Percentiles rank a stretch among this genome's conserved stretches.
Evolutionary conservation across 2,797 vertebrate species (phyloP).

Genomic region (Oreochromis grahami): DNA sequence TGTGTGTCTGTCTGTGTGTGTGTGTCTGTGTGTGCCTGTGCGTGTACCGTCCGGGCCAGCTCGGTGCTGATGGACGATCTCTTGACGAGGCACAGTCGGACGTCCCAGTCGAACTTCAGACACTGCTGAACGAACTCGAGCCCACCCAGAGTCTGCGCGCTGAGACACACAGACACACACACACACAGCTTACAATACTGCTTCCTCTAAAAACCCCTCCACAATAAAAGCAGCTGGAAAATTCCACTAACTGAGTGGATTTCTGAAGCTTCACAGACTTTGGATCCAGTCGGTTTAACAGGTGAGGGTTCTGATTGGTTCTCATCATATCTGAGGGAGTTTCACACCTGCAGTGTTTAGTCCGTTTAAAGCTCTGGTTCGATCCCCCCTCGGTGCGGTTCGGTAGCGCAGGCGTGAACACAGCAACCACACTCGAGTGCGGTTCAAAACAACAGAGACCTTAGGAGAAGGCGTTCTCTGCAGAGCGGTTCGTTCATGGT

Average conservation of each 20-base stretch:
- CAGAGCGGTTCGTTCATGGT: background rate
- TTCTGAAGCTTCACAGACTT: background rate
- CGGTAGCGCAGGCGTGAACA: background rate
- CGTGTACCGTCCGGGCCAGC: slow-evolving; percentile 76
- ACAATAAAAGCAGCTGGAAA: background rate
- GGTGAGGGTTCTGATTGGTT: background rate
- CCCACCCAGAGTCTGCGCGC: slow-evolving; percentile 85
- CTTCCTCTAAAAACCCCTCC: background rate
- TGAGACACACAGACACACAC: slow-evolving; percentile 28
- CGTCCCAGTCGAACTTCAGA: slow-evolving; percentile 88
- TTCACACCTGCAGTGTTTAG: background rate
- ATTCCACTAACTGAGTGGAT: background rate
- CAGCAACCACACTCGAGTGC: background rate
- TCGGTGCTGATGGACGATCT: slow-evolving; percentile 74
- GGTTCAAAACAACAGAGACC: background rate
- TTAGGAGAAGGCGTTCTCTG: no score
- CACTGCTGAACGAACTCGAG: slow-evolving; percentile 91
- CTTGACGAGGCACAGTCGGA: slow-evolving; percentile 83
- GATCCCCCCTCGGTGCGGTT: background rate
- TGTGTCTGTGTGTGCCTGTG: background rate
- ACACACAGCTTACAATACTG: background rate
- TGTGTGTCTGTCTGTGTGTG: background rate
- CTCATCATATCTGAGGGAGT: background rate
- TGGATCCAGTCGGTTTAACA: background rate
- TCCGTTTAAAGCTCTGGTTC: background rate